Evolutionary conservation across 2,797 vertebrate genomes (phyloP), one percentile per base, ranked within the genome.

Genomic region (Fratercula arctica): DNA sequence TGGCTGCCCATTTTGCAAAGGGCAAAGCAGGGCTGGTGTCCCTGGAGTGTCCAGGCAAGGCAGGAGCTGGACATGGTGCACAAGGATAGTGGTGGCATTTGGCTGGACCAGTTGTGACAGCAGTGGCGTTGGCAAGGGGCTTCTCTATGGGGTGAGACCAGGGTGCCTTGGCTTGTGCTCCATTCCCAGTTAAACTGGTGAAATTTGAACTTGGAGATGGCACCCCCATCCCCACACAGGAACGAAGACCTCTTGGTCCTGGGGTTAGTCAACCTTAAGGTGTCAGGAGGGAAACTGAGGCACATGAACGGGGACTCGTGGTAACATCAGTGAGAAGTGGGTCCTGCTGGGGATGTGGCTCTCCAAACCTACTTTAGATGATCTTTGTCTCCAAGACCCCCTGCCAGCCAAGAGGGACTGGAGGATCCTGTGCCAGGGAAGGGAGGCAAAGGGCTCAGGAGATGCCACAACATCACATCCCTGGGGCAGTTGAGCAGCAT

Each of bases 231-330:
- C 24, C 21, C 46, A 54, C 37, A 13, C 6, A 69, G 72, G 68
- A 63, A 51, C 6, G 4, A 76, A 37, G 23, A 69, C 11, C 24
- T 73, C 39, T 85, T 3, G 0, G 20, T 24, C 4, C 8, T 37
- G 35, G 67, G 29, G 14, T 48, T 68, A 56, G 28, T 31, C 25
- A 68, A 25, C 14, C 64, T 51, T 46, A 28, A 39, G 64, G 26
- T 3, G 6, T 74, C 41, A 50, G 50, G 24, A 75, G n/a, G 50
- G 80, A 91, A 95, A 93, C 50, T 50, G 80, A 95, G 80, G 83
- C 57, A 86, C 0, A 0, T 20, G 43, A 79, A 48, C 6, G 9
- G 17, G 17, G 21, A 48, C 23, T 60, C 1, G 0, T 16, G 11
- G 31, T 41, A 51, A 43, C 25, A 28, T 39, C 8, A 20, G 31